Base-by-base conservation (phyloP, 2,888 invertebrate genomes). In the Calliphora vomitoria region DNA sequence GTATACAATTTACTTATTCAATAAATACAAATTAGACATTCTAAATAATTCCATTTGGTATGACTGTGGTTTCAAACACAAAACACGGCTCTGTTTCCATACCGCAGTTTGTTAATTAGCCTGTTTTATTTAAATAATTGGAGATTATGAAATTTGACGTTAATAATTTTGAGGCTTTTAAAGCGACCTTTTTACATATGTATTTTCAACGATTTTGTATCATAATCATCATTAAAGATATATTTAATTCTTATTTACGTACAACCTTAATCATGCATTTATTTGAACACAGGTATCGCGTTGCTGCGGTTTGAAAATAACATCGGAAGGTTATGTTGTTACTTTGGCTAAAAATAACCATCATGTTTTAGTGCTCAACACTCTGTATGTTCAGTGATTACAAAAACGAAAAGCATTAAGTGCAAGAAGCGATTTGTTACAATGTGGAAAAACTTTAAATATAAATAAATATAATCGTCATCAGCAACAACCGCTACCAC, bases 331-430 rank as follows among this genome's bases (percentile, higher is more conserved):
- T 90, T 98, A 98, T 94, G 97, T 99, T 91, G 98, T 98, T 91
- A 98, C 99, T 90, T 95, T 99, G 95, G 99, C 99, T 94, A 99
- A 99, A 95, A 99, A 99, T 95, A 99, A 99, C 95, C 99, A 99
- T 95, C 98, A 99, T 94, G 99, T 99, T 92, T 96, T 99, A 94
- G 98, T 99, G 94, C 96, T 99, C 94, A 97, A 98, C 95, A 98
- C 98, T 91, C 96, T 98, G 93, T 98, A 98, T 95, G 97, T 98
- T 95, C 96, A 97, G 95, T 97, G 97, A 96, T 96, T 95, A 94
- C 94, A 94, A 94, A 92, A 87, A 87, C 82, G 82, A 82, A 87
- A 79, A 66, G 78, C 87, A 60, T 82, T 93, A 85, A 92, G 92
- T 92, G 91, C 89, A 88, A 91, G 89, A 78, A 92, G 90, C 88